phyloP scores from a whole-genome alignment of 2,888 invertebrate species.

The Cantharis lateralis region DNA sequence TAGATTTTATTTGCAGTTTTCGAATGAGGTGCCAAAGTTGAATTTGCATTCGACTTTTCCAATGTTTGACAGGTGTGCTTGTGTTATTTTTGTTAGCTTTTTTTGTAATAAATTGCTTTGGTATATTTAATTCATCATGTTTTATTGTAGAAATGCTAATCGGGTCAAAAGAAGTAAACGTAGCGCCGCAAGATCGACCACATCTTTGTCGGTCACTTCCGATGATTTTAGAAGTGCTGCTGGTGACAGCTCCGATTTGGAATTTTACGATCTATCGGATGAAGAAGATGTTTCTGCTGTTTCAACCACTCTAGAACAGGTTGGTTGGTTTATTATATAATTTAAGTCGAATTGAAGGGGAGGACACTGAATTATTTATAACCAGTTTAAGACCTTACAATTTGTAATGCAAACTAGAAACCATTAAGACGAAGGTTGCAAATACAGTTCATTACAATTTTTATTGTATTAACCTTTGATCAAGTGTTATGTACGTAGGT shows the following conservation, averaged over 20 bases:
- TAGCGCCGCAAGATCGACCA: slow-evolving; percentile 1
- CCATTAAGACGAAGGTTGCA: neutral
- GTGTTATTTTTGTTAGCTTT: neutral
- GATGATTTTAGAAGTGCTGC: slow-evolving; percentile 49
- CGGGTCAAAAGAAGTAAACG: slow-evolving; percentile 19
- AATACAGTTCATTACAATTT: neutral
- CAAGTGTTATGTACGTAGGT: neutral
- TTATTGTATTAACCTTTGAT: neutral
- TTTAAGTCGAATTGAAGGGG: neutral
- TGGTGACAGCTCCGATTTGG: slow-evolving; percentile 53
- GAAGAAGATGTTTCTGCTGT: slow-evolving; percentile 41
- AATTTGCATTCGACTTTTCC: slow-evolving; percentile 1
- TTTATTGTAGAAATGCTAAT: slow-evolving; percentile 16
- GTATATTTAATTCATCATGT: neutral
- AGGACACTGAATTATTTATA: neutral
- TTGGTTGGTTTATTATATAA: slow-evolving; percentile 6
- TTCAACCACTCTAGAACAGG: slow-evolving; percentile 15
- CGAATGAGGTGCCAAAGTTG: neutral
- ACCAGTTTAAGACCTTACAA: neutral
- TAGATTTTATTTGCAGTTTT: slow-evolving; percentile 8
- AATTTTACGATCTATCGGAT: slow-evolving; percentile 54
- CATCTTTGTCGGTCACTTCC: slow-evolving; percentile 35
- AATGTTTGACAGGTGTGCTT: slow-evolving; percentile 7
- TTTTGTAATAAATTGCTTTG: neutral
- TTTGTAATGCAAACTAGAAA: neutral